Conservation (phyloP, 2,113 vertebrate genomes). For the Podarcis muralis region DNA sequence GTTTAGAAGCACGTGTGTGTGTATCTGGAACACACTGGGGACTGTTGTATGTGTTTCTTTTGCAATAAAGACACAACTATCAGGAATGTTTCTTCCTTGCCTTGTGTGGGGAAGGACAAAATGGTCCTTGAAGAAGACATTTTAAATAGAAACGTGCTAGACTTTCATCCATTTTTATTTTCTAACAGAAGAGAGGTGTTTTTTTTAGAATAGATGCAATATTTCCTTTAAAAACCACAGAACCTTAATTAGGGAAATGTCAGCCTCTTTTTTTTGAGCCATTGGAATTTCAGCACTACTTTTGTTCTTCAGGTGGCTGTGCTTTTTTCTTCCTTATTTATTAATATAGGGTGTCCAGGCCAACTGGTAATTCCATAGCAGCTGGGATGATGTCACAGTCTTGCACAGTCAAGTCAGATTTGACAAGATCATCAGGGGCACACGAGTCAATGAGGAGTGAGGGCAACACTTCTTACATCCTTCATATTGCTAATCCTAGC, state of each 20-base stretch:
- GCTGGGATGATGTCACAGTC: not conserved
- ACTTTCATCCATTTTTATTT: not conserved
- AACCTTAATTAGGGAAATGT: not conserved
- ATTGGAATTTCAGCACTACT: not conserved
- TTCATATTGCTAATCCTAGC: not conserved
- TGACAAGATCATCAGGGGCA: not conserved
- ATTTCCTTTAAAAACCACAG: not conserved
- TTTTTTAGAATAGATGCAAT: not conserved
- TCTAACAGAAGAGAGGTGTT: not conserved
- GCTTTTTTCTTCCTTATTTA: not conserved
- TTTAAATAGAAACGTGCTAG: too few relatives aligned
- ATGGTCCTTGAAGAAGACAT: too few relatives aligned
- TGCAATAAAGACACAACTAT: too few relatives aligned
- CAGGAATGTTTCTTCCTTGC: too few relatives aligned
- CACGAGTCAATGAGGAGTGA: too few relatives aligned
- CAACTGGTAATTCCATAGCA: not conserved
- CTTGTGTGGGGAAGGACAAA: too few relatives aligned
- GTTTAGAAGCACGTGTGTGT: too few relatives aligned
- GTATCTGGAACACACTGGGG: too few relatives aligned
- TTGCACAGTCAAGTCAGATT: not conserved
- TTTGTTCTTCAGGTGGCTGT: too few relatives aligned
- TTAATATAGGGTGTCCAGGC: not conserved
- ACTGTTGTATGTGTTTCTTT: too few relatives aligned
- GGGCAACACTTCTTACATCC: too few relatives aligned
- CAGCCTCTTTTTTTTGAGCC: not conserved